Base-by-base conservation (phyloP, 2,113 vertebrate genomes). In the Sebastes fasciatus region DNA sequence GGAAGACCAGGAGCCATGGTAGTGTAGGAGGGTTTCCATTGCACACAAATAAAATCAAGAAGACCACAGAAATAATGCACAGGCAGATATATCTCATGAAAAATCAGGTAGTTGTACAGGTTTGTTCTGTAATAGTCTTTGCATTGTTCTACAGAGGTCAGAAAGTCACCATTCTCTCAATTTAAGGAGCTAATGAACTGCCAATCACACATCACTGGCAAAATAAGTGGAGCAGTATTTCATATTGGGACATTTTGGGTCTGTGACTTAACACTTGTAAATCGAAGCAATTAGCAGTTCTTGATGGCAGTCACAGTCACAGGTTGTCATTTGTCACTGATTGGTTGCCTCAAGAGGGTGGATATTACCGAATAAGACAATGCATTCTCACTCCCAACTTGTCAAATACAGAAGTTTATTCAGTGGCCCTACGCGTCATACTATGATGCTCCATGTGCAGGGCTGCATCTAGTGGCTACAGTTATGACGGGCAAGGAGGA, bases 71-170 rank as follows among this genome's bases (percentile, higher is more conserved):
- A 48, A 26, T 6, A 69, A 23, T 43, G 5, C 45, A 43, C 46
- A 3, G 0, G 6, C 2, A 14, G 34, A 48, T 14, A 46, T 0
- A 26, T 19, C 8, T 64, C 2, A 57, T 45, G 19, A n/a, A 46
- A 54, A 7, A 13, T 5, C 4, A 23, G 7, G 11, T 23, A 13
- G 16, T 21, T 55, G 40, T n/a, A 34, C 6, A 4, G 34, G 11
- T 48, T 23, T 61, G 26, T 19, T 26, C 65, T 21, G 6, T 70
- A 34, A 46, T 40, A 46, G 49, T 55, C 58, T 21, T 62, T 54
- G 46, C 2, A 26, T 71, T 55, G 68, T 52, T 79, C 40, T 14
- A 34, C 34, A 69, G 7, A 69, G 46, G 60, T 64, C 34, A 52
- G 1, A 46, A 51, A 51, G 34, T 34, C 34, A 34, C 34, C 34